Conservation (phyloP, 2,113 vertebrate genomes). For the Megaleporinus macrocephalus region DNA sequence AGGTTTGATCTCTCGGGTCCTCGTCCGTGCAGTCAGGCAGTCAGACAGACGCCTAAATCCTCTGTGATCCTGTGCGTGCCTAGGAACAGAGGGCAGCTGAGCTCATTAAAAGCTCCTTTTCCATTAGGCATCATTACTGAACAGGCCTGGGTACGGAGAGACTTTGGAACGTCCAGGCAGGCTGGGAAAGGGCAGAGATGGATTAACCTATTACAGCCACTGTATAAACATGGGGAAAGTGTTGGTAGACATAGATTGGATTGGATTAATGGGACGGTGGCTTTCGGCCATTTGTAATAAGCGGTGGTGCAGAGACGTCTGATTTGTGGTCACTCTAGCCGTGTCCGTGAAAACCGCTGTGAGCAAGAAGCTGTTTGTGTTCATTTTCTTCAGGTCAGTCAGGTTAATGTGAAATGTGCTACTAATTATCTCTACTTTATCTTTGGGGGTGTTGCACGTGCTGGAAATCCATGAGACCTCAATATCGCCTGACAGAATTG, state of each 20-base stretch:
- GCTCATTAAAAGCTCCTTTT: conserved; percentile 50
- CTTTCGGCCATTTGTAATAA: not conserved
- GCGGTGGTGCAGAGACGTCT: not conserved
- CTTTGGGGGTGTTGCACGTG: too few species aligned
- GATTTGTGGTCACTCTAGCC: too few species aligned
- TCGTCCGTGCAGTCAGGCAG: conserved; percentile 8
- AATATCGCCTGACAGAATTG: too few species aligned
- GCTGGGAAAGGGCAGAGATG: not conserved
- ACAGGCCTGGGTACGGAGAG: not conserved
- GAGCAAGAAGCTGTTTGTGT: too few species aligned
- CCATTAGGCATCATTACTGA: not conserved
- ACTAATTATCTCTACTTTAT: too few species aligned
- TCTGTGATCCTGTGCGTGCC: conserved; percentile 23
- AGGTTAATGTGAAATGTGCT: too few species aligned
- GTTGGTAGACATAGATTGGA: not conserved
- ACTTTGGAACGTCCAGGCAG: not conserved
- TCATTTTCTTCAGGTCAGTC: too few species aligned
- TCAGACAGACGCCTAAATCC: conserved; percentile 40
- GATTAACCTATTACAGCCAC: conserved; percentile 12
- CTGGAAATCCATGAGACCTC: too few species aligned
- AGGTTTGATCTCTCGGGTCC: conserved; percentile 9
- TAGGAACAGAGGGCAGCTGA: conserved; percentile 16
- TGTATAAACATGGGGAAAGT: not conserved
- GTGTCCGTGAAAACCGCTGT: too few species aligned
- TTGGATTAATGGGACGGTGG: conserved; percentile 3